Evolutionary conservation across 2,888 invertebrate species (phyloP).

Genomic region (Drosophila phalerata): DNA sequence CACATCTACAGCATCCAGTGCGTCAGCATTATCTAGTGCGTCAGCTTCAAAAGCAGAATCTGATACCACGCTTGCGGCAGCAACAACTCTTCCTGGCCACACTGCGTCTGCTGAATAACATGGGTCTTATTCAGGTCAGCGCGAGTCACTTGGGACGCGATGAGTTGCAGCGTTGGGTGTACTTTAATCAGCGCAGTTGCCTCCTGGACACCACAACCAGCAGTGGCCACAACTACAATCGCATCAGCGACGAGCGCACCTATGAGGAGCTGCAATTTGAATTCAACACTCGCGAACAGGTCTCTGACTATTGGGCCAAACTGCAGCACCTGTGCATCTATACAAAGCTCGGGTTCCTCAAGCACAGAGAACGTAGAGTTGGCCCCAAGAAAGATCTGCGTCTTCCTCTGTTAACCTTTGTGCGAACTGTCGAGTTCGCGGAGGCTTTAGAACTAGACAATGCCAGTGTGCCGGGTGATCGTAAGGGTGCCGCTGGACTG

Average conservation of each 20-base stretch:
- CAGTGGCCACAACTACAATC: constrained; percentile 88
- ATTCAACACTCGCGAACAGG: constrained; percentile 86
- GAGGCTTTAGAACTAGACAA: constrained; percentile 85
- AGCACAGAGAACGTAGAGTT: constrained; percentile 27
- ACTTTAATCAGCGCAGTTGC: constrained; percentile 88
- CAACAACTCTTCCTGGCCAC: constrained; percentile 83
- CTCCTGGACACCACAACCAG: constrained; percentile 89
- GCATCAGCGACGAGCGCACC: constrained; percentile 86
- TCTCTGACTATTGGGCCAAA: constrained; percentile 90
- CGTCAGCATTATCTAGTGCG: constrained; percentile 88
- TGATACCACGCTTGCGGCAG: constrained; percentile 75
- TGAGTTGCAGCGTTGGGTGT: constrained; percentile 89
- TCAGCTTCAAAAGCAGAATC: constrained; percentile 84
- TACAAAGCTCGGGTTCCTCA: constrained; percentile 87
- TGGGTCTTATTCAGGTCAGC: constrained; percentile 90
- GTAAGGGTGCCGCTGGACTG: constrained; percentile 88
- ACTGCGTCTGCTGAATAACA: constrained; percentile 87
- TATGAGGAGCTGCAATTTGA: constrained; percentile 87
- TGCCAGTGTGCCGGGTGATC: constrained; percentile 90
- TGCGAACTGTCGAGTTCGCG: constrained; percentile 66
- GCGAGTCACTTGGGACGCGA: constrained; percentile 88
- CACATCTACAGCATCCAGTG: constrained; percentile 89
- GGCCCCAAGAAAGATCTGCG: constrained; percentile 12
- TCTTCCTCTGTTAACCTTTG: constrained; percentile 55
- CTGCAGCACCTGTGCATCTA: constrained; percentile 89